Conservation (phyloP, 1,140 invertebrate species). For the Camponotus vicinus region DNA sequence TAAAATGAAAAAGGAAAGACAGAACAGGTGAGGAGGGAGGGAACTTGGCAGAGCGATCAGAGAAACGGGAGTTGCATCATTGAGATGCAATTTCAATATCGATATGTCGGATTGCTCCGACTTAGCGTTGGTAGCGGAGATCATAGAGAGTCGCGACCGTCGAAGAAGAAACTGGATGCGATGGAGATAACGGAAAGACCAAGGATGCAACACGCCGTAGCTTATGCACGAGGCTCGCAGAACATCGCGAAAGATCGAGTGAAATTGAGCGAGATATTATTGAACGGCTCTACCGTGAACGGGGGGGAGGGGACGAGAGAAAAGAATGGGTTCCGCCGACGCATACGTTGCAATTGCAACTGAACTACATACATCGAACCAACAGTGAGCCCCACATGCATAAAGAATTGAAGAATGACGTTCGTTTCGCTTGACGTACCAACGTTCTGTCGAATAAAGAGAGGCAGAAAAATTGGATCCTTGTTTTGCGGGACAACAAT, state of each 20-base stretch:
- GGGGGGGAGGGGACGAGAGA: not conserved
- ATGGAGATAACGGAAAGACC: slow-evolving; percentile 38
- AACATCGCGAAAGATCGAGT: slow-evolving; percentile 78
- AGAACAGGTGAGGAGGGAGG: slow-evolving; percentile 34
- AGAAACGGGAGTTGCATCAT: slow-evolving; percentile 74
- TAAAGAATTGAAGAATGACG: slow-evolving; percentile 52
- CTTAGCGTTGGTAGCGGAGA: slow-evolving; percentile 45
- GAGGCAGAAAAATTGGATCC: not conserved
- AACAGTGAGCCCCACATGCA: not conserved
- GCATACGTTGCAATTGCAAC: slow-evolving; percentile 1
- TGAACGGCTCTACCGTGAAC: slow-evolving; percentile 55
- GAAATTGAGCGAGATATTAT: slow-evolving; percentile 82
- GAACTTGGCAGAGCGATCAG: slow-evolving; percentile 62
- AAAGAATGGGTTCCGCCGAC: not conserved
- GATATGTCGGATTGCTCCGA: slow-evolving; percentile 81
- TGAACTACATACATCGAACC: slow-evolving; percentile 25
- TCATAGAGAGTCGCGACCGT: slow-evolving; percentile 47
- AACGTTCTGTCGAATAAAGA: slow-evolving; percentile 22
- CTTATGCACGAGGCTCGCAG: slow-evolving; percentile 70
- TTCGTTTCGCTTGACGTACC: not conserved
- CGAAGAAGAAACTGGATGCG: slow-evolving; percentile 61
- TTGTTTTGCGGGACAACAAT: not conserved
- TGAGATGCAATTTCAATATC: slow-evolving; percentile 82
- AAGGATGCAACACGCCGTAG: slow-evolving; percentile 69
- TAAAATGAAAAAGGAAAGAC: slow-evolving; percentile 61